Percentiles rank a stretch among this genome's conserved stretches.
Conservation (phyloP, 2,797 vertebrate genomes). For the Buceros bicornis region DNA sequence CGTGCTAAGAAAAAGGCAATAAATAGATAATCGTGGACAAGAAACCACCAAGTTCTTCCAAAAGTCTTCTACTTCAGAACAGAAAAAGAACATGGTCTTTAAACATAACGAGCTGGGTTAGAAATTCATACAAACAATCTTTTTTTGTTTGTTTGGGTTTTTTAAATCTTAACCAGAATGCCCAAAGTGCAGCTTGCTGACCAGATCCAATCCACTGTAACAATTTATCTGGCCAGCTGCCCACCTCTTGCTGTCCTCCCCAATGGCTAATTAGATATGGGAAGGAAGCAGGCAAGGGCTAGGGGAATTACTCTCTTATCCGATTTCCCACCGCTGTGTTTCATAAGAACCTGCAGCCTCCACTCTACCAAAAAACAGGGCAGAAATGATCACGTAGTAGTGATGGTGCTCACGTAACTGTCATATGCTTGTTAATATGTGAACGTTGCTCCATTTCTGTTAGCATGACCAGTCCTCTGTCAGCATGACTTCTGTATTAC, state of each 20-base stretch:
- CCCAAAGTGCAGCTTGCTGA: background rate
- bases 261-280: background rate
- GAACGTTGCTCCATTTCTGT: background rate
- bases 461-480: background rate
- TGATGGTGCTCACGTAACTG: accelerated
- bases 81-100: background rate
- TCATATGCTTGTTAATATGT: background rate
- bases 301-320: background rate
- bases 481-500: accelerated
- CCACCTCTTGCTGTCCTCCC: background rate
- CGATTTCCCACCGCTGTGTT: background rate
- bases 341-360: background rate
- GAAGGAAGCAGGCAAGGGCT: slow-evolving; percentile 5
- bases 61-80: background rate
- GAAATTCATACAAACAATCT: background rate
- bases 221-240: background rate
- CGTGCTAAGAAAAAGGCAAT: background rate
- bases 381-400: background rate
- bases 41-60: background rate
- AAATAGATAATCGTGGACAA: background rate
- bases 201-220: background rate
- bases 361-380: background rate
- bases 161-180: background rate
- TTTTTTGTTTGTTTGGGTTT: too few species aligned
- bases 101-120: background rate